These are phyloP conservation scores for Percopsis transmontana DNA, from an alignment of 2,113 vertebrate genomes.

Conservation along the genomic window DNA sequence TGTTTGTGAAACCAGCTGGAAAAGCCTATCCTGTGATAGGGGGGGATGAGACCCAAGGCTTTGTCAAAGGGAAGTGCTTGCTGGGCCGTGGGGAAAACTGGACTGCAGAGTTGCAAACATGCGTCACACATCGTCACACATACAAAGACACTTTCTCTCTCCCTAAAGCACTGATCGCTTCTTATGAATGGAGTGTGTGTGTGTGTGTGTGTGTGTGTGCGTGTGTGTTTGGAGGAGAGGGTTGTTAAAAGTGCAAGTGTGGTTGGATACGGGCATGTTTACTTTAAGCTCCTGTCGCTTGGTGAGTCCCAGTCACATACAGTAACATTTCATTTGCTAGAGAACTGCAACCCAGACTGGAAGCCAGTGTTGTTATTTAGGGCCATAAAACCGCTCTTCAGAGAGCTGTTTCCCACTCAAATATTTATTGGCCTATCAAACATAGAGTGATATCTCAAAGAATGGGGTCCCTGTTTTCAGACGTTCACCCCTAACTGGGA, in stretches of 20 bases:
- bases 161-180: background rate
- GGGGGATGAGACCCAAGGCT: slow-evolving; percentile 10
- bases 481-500: slow-evolving; percentile 19
- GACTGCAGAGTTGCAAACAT: slow-evolving; percentile 27
- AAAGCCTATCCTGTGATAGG: slow-evolving; percentile 59
- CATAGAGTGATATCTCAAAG: slow-evolving; percentile 28
- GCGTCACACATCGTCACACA: slow-evolving; percentile 4
- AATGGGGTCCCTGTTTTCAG: slow-evolving; percentile 44
- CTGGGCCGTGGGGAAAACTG: slow-evolving; percentile 29
- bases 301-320: slow-evolving; percentile 58
- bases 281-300: slow-evolving; percentile 42
- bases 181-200: slow-evolving; percentile 12
- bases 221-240: slow-evolving; percentile 26
- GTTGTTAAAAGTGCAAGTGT: slow-evolving; percentile 7
- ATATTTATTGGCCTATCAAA: slow-evolving; percentile 65
- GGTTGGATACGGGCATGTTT: slow-evolving; percentile 41
- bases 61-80: slow-evolving; percentile 31
- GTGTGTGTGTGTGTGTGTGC: slow-evolving; percentile 1
- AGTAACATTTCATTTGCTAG: slow-evolving; percentile 49
- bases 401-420: slow-evolving; percentile 57
- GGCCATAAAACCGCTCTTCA: slow-evolving; percentile 55
- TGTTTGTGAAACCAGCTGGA: slow-evolving; percentile 73
- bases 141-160: background rate
- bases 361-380: slow-evolving; percentile 57
- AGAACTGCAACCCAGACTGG: slow-evolving; percentile 29